Conservation (phyloP, 2,888 invertebrate species). For the Entomobrya multifasciata region DNA sequence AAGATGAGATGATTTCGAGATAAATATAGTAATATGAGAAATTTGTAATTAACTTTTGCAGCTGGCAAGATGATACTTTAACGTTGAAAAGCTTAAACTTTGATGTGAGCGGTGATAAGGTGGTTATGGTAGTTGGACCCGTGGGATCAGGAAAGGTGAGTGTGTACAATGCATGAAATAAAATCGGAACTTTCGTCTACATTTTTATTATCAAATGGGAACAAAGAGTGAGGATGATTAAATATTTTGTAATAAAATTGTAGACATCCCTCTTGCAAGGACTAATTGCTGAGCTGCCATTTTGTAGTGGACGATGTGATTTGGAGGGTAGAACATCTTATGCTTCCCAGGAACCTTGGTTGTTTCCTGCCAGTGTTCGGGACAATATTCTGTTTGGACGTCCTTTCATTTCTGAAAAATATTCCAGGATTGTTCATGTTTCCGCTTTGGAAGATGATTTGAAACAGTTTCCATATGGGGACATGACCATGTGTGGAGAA, state of each 20-base stretch:
- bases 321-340: conserved; percentile 76
- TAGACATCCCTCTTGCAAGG: conserved; percentile 77
- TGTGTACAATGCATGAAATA: neutral
- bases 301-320: conserved; percentile 64
- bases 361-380: conserved; percentile 82
- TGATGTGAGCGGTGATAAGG: conserved; percentile 67
- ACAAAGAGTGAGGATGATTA: too few relatives aligned
- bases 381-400: conserved; percentile 82
- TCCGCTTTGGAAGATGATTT: conserved; percentile 83
- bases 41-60: conserved; percentile 19
- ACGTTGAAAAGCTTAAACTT: conserved; percentile 65
- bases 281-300: conserved; percentile 75
- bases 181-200: too few relatives aligned
- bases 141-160: conserved; percentile 72
- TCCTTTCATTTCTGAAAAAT: conserved; percentile 59
- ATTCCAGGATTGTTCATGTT: conserved; percentile 82
- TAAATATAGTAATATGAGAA: neutral
- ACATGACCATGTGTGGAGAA: conserved; percentile 83
- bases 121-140: conserved; percentile 74
- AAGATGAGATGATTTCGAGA: neutral
- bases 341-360: conserved; percentile 78
- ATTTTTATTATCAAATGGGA: too few relatives aligned
- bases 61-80: conserved; percentile 66
- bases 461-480: conserved; percentile 82
- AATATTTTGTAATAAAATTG: neutral